These are phyloP conservation scores for Anguilla pacifica DNA, from an alignment of 2,797 vertebrate genomes.

Conservation along the genomic window DNA sequence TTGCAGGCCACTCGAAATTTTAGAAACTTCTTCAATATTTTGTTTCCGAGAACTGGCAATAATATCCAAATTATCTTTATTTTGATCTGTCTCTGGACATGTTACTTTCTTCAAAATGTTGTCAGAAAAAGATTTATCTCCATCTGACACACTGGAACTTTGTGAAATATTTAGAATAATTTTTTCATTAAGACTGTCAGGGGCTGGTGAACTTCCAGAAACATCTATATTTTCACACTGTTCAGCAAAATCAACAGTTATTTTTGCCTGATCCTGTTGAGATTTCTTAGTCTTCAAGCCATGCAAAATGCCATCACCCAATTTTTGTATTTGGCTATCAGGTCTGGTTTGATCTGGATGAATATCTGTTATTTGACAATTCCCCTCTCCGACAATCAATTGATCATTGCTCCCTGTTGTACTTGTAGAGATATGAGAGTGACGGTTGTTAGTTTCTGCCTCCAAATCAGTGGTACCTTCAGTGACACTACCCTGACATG, in stretches of 20 bases:
- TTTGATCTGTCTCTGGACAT: constrained; percentile 25
- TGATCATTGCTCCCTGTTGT: constrained; percentile 30
- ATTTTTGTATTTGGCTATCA: constrained; percentile 39
- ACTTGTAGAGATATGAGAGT: constrained; percentile 42
- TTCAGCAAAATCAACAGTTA: not conserved
- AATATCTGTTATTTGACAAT: constrained; percentile 51
- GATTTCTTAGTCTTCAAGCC: constrained; percentile 29
- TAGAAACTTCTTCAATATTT: constrained; percentile 25
- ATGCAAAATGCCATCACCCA: constrained; percentile 26
- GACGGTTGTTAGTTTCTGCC: constrained; percentile 50
- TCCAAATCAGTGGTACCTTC: constrained; percentile 46
- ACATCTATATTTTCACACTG: not conserved
- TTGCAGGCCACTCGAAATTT: constrained; percentile 5
- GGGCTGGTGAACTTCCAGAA: constrained; percentile 33
- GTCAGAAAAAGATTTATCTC: constrained; percentile 9
- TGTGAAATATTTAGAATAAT: constrained; percentile 27
- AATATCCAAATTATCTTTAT: constrained; percentile 36
- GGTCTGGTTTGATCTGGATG: constrained; percentile 37
- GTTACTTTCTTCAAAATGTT: constrained; percentile 16
- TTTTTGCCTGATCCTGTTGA: constrained; percentile 16
- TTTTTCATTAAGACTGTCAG: constrained; percentile 28
- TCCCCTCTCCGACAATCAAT: constrained; percentile 45
- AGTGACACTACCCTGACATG: constrained; percentile 18
- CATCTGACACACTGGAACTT: constrained; percentile 20
- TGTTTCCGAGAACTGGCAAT: constrained; percentile 30